These are phyloP conservation scores for Hyperoplus immaculatus DNA, from an alignment of 2,797 vertebrate genomes.

Conservation along the genomic window DNA sequence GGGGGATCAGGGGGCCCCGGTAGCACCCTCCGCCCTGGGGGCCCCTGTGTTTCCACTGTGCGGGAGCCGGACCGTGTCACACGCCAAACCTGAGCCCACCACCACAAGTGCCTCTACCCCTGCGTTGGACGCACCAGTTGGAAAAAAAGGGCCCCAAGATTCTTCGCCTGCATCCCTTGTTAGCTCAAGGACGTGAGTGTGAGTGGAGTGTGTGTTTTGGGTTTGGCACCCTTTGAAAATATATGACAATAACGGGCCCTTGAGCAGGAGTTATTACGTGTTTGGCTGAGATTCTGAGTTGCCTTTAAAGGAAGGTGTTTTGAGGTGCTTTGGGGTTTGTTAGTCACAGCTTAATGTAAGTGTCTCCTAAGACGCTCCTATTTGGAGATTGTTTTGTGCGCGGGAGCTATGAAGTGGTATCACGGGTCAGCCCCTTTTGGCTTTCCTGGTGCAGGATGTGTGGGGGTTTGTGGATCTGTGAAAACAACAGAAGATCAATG, in stretches of 20 bases:
- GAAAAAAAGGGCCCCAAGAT: slow-evolving; percentile 51
- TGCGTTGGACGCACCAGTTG: slow-evolving; percentile 51
- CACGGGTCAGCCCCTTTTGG: slow-evolving; percentile 51
- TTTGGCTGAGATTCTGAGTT: slow-evolving; percentile 62
- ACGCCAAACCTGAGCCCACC: slow-evolving; percentile 64
- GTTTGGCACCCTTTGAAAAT: slow-evolving; percentile 80
- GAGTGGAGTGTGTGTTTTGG: slow-evolving; percentile 73
- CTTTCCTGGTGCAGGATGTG: slow-evolving; percentile 64
- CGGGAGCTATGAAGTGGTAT: slow-evolving; percentile 59
- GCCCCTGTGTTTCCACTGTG: slow-evolving; percentile 70
- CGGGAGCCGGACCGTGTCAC: slow-evolving; percentile 75
- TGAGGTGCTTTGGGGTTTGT: slow-evolving; percentile 67
- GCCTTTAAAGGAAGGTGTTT: slow-evolving; percentile 68
- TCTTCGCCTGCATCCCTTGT: slow-evolving; percentile 64
- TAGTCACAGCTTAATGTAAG: slow-evolving; percentile 69
- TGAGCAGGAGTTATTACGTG: slow-evolving; percentile 75
- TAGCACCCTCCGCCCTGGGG: slow-evolving; percentile 61
- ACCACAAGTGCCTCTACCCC: slow-evolving; percentile 52
- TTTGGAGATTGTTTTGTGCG: slow-evolving; percentile 65
- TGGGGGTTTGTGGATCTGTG: slow-evolving; percentile 61
- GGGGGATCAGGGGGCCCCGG: slow-evolving; percentile 61
- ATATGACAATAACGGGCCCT: slow-evolving; percentile 75
- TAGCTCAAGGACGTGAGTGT: slow-evolving; percentile 79
- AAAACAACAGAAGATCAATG: slow-evolving; percentile 73
- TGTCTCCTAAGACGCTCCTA: slow-evolving; percentile 61